A percentile compares a stretch with the other conserved stretches of the same genome.
phyloP scores from a whole-genome alignment of 2,797 vertebrate genomes.

The Sebastes kiyomatsui region DNA sequence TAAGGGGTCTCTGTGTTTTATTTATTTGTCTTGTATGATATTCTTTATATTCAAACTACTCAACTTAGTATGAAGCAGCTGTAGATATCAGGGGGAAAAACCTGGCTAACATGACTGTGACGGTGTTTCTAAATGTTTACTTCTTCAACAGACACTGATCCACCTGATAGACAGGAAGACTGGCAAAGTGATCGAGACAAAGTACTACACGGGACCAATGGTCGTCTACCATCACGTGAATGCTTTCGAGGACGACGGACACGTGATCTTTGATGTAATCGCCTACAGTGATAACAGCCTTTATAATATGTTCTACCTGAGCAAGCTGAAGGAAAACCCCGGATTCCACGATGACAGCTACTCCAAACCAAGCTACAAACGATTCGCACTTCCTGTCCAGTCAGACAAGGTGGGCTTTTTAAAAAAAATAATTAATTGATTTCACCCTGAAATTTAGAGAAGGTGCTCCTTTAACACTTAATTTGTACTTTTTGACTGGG shows the following conservation, averaged over 20 bases:
- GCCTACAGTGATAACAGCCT: slow-evolving; percentile 88
- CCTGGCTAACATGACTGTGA: not conserved
- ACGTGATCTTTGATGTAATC: slow-evolving; percentile 90
- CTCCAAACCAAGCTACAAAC: slow-evolving; percentile 80
- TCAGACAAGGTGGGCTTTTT: slow-evolving; percentile 83
- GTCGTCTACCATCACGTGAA: slow-evolving; percentile 93
- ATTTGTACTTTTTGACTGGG: not conserved
- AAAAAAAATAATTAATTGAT: not conserved
- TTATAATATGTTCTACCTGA: slow-evolving; percentile 93
- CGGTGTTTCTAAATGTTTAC: not conserved
- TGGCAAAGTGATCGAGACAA: slow-evolving; percentile 83
- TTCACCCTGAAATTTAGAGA: not conserved
- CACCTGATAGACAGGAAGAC: slow-evolving; percentile 91
- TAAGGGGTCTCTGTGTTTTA: slow-evolving; percentile 57
- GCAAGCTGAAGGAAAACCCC: slow-evolving; percentile 77
- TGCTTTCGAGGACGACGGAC: slow-evolving; percentile 90
- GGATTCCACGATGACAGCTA: slow-evolving; percentile 31
- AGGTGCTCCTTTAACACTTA: not conserved
- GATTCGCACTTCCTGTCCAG: slow-evolving; percentile 88
- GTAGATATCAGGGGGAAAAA: not conserved
- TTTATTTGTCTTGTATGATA: no score
- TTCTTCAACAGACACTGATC: slow-evolving; percentile 87
- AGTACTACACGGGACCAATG: slow-evolving; percentile 86
- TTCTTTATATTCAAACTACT: not conserved
- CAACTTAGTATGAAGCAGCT: not conserved